Base-by-base conservation (phyloP, 2,113 vertebrate species). In the Capreolus pygargus region DNA sequence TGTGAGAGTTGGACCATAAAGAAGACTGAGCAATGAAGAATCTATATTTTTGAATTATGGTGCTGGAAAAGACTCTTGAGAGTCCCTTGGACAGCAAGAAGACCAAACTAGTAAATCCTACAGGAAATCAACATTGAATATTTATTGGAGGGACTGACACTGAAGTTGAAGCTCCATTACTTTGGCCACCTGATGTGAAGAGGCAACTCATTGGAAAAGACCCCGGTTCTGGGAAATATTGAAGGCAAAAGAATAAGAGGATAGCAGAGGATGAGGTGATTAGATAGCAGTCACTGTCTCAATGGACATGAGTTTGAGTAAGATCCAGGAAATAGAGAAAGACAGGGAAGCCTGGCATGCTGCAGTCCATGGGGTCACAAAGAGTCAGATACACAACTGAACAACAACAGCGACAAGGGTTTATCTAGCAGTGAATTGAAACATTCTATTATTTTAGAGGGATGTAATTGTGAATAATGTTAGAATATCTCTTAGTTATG, bases 301-400 rank as follows among this genome's bases (percentile, higher is more conserved):
- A 27, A 27, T 27, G 70, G 23, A 76, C 70, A 15, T 15, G 39
- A 27, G 70, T 76, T 27, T 43, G 70, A 43, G 39, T 43, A 27
- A 43, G 23, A 3, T 43, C 70, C 70, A 76, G 70, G 23, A 76
- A 25, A 76, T 2, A 27, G 70, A 27, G 70, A 14, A 43, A 7
- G 23, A 43, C 11, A 15, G 70, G 36, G 36, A 76, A 76, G 70
- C 39, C 70, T 27, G 39, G 23, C 23, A 7, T 43, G 39, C 70
- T 76, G 70, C 70, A 27, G 70, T 27, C 23, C 70, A 15, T 1
- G 39, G 36, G 36, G 39, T 43, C 23, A 43, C 70, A 76, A 14
- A 76, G 70, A 76, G 36, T 14, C 70, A 76, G 39, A 43, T 2
- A 14, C 0, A 1, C 1, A 0, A 25, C 3, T 27, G 23, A 43